phyloP scores from a whole-genome alignment of 2,113 vertebrate species.

The Fregetta grallaria region DNA sequence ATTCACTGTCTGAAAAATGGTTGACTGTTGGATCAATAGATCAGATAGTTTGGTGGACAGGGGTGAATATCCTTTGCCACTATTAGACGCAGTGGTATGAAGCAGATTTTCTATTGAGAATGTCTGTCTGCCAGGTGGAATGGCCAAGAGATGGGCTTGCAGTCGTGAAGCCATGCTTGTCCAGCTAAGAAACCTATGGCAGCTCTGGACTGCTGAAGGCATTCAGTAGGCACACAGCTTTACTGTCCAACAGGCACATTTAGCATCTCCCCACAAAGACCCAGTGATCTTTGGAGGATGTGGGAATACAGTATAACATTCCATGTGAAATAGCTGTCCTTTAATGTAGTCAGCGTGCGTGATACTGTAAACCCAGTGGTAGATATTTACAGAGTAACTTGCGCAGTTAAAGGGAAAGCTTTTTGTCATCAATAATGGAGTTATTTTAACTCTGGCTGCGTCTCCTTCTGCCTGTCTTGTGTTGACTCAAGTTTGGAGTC shows the following conservation, averaged over 20 bases:
- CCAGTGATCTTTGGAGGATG: background rate
- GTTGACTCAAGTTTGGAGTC: background rate
- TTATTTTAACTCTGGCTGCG: background rate
- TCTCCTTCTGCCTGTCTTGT: background rate
- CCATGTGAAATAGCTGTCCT: background rate
- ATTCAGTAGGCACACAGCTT: background rate
- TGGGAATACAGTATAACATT: background rate
- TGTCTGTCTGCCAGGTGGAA: background rate
- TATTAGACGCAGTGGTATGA: background rate
- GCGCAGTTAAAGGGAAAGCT: background rate
- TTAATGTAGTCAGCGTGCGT: background rate
- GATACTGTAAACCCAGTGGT: background rate
- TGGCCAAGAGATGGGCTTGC: background rate
- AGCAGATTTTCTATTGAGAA: background rate
- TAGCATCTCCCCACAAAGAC: background rate
- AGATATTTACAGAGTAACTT: background rate
- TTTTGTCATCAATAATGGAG: background rate
- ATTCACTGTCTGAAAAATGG: background rate
- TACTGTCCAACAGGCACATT: background rate
- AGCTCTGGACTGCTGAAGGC: fast-evolving
- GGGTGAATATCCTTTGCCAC: background rate
- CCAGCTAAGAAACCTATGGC: background rate
- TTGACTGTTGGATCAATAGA: background rate
- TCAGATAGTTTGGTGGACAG: background rate
- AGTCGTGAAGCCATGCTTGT: background rate